These are phyloP conservation scores for Nebria brevicollis DNA, from an alignment of 2,888 invertebrate genomes.

Conservation along the genomic window DNA sequence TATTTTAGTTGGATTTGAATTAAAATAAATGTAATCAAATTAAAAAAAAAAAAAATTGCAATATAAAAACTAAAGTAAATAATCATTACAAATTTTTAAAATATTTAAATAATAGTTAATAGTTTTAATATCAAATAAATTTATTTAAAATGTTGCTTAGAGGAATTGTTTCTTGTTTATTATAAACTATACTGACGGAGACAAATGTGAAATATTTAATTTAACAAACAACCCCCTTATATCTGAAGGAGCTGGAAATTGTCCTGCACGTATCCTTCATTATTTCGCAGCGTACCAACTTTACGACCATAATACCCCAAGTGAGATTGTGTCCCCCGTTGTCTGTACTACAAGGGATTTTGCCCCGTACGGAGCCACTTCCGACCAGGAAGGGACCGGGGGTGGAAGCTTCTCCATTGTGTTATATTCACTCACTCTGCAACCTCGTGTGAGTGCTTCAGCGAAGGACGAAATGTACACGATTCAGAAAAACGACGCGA, in stretches of 20 bases:
- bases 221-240: not conserved
- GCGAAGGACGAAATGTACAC: not conserved
- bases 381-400: not conserved
- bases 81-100: not conserved
- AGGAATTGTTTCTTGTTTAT: no score
- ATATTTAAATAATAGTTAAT: no score
- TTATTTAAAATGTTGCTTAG: no score
- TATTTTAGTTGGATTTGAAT: no score
- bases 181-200: no score
- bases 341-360: not conserved
- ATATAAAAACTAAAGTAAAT: not conserved
- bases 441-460: not conserved
- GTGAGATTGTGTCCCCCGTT: not conserved
- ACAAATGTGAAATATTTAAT: not conserved
- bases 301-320: not conserved
- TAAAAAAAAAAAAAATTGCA: not conserved
- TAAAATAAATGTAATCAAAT: no score
- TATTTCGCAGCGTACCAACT: not conserved
- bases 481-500: not conserved
- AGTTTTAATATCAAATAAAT: no score
- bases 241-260: not conserved
- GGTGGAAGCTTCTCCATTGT: not conserved
- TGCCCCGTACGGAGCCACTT: not conserved
- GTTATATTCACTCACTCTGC: not conserved
- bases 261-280: not conserved